Base-by-base conservation (phyloP, 2,797 vertebrate species). In the Sphenodon punctatus region DNA sequence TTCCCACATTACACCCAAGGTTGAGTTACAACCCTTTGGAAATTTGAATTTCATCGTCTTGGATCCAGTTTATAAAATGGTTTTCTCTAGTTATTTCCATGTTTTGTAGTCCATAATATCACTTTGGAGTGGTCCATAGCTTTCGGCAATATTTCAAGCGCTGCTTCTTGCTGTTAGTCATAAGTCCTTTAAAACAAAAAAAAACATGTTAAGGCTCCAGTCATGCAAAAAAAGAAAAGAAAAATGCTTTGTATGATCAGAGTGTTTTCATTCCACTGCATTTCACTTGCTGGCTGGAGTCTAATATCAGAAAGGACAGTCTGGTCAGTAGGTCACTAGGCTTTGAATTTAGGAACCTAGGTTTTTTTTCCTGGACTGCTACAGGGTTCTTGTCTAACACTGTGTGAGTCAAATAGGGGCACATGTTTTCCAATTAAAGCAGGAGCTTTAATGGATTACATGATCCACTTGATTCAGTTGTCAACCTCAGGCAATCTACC, bases 241-340 rank as follows among this genome's bases (percentile, higher is more conserved):
- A n/a, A 27, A 23, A 8, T 0, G 0, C 27, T 16, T 4, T 3
- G 25, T 1, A 22, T 3, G 13, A 11, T 2, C 55, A 13, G 19
- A 20, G 7, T 32, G 2, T 12, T 2, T 7, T 12, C 2, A 12
- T 34, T 16, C 3, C 1, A 6, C 20, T 36, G 36, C 55, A 36
- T 14, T 23, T 20, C 36, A 13, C 20, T 34, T 32, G 30, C 19
- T 58, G 19, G 6, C 8, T 58, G 55, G 17, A 34, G 34, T 56
- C 34, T 22, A 32, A 34, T 34, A 34, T 36, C n/a, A n/a, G n/a
- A n/a, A n/a, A n/a, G n/a, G n/a, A n/a, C n/a, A n/a, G n/a, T n/a
- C n/a, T n/a, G n/a, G n/a, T n/a, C n/a, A n/a, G n/a, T n/a, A n/a
- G n/a, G n/a, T n/a, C n/a, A n/a, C n/a, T n/a, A n/a, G n/a, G n/a